Percentiles rank a stretch among this genome's conserved stretches.
Evolutionary conservation across 2,113 vertebrate species (phyloP).

Genomic region (Bostrychus sinensis): DNA sequence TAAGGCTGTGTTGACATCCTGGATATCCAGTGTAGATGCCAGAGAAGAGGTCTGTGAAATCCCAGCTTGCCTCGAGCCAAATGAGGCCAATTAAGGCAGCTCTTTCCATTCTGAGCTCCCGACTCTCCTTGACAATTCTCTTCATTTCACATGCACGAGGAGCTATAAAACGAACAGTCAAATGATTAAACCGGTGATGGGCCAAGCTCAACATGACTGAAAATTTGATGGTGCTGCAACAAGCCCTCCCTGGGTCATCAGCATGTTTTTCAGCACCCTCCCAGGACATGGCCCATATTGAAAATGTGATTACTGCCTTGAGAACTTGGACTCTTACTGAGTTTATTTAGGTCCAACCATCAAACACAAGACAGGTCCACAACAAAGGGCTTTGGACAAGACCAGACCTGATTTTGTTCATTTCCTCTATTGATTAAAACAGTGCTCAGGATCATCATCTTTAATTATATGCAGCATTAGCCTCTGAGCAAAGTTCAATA

Average conservation of each 20-base stretch:
- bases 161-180: not conserved
- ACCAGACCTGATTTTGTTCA: not conserved
- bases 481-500: not conserved
- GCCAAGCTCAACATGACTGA: not conserved
- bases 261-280: constrained; percentile 16
- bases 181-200: constrained; percentile 11
- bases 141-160: not conserved
- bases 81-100: constrained; percentile 15
- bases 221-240: constrained; percentile 10
- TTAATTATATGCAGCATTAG: constrained; percentile 2
- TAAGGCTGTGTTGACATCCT: constrained; percentile 13
- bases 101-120: not conserved
- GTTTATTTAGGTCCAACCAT: not conserved
- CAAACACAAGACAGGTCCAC: not conserved
- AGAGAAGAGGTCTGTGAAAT: constrained; percentile 15
- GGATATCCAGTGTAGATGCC: not conserved
- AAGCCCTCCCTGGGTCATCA: constrained; percentile 16
- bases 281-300: not conserved
- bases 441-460: not conserved
- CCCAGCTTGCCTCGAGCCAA: constrained; percentile 5
- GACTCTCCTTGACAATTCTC: not conserved
- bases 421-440: constrained; percentile 4
- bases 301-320: not conserved
- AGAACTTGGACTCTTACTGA: not conserved
- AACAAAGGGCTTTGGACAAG: not conserved